A percentile compares a stretch with the other conserved stretches of the same genome.
These are phyloP conservation scores for Pollenia labialis DNA, from an alignment of 2,888 invertebrate genomes.

Conservation along the genomic window DNA sequence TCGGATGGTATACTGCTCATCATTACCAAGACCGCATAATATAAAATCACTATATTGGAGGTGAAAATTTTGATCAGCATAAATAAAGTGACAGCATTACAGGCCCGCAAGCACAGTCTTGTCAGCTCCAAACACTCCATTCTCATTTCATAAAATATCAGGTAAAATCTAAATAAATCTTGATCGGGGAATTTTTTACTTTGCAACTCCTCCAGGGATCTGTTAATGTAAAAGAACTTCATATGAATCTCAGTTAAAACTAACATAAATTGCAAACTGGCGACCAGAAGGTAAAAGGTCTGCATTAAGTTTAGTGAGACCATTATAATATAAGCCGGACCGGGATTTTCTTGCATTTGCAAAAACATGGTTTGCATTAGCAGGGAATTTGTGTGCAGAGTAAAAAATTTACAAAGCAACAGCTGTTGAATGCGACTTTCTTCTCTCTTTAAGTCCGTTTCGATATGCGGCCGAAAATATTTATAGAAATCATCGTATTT, in stretches of 20 bases:
- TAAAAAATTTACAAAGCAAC: slow-evolving; percentile 30
- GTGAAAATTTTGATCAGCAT: slow-evolving; percentile 48
- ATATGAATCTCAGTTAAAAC: slow-evolving; percentile 34
- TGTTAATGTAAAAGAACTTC: slow-evolving; percentile 20
- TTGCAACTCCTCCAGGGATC: not conserved
- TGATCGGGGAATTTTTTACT: not conserved
- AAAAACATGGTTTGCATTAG: not conserved
- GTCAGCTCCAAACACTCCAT: slow-evolving; percentile 6
- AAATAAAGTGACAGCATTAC: not conserved
- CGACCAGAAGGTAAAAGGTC: not conserved
- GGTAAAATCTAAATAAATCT: not conserved
- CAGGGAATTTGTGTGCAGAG: not conserved
- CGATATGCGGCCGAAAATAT: not conserved
- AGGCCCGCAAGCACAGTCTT: not conserved
- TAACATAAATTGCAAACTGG: slow-evolving; percentile 14
- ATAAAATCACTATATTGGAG: slow-evolving; percentile 38
- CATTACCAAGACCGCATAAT: slow-evolving; percentile 19
- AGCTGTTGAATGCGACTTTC: not conserved
- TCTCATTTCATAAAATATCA: slow-evolving; percentile 40
- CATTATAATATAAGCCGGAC: not conserved
- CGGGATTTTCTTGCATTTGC: slow-evolving; percentile 7
- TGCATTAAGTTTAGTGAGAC: slow-evolving; percentile 13
- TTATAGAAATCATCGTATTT: slow-evolving; percentile 1
- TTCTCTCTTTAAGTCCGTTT: not conserved
- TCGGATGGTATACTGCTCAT: not conserved